Evolutionary conservation across 2,113 vertebrate genomes (phyloP).

Genomic region (Oxyura jamaicensis): DNA sequence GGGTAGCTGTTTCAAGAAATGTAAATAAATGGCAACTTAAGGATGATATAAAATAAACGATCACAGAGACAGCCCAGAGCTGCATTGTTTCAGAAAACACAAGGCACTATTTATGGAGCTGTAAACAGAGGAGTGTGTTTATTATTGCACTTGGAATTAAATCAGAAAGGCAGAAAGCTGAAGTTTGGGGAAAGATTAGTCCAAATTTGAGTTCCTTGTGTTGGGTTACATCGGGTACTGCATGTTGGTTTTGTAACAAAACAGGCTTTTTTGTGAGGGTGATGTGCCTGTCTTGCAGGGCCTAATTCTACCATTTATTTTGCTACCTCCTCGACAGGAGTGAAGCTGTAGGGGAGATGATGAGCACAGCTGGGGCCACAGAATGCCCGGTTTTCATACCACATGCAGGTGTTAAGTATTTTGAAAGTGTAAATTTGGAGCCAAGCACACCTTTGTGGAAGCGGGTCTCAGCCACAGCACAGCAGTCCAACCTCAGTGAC

Average conservation of each 20-base stretch:
- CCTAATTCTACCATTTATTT: slow-evolving; percentile 3
- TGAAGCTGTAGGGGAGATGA: neutral
- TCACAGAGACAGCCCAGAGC: slow-evolving; percentile 69
- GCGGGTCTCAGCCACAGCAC: neutral
- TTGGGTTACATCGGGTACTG: neutral
- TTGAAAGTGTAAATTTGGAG: neutral
- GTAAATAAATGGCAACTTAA: slow-evolving; percentile 77
- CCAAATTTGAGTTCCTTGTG: slow-evolving; percentile 14
- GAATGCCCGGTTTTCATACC: neutral
- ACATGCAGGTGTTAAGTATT: neutral
- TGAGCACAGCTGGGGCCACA: neutral
- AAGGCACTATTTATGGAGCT: slow-evolving; percentile 71
- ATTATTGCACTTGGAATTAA: slow-evolving; percentile 67
- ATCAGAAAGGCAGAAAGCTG: slow-evolving; percentile 56
- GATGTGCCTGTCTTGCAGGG: neutral
- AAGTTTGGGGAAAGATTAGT: slow-evolving; percentile 46
- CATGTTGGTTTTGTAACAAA: neutral
- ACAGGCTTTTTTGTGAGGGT: neutral
- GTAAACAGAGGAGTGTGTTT: slow-evolving; percentile 69
- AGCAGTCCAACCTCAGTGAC: neutral
- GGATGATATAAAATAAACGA: slow-evolving; percentile 79
- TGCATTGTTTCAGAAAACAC: slow-evolving; percentile 72
- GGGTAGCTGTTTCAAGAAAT: slow-evolving; percentile 73
- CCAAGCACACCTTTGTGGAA: neutral
- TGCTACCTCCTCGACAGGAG: neutral